Percentiles rank a stretch among this genome's conserved stretches.
These are phyloP conservation scores for Melanotus villosus DNA, from an alignment of 2,888 invertebrate species.

Conservation along the genomic window DNA sequence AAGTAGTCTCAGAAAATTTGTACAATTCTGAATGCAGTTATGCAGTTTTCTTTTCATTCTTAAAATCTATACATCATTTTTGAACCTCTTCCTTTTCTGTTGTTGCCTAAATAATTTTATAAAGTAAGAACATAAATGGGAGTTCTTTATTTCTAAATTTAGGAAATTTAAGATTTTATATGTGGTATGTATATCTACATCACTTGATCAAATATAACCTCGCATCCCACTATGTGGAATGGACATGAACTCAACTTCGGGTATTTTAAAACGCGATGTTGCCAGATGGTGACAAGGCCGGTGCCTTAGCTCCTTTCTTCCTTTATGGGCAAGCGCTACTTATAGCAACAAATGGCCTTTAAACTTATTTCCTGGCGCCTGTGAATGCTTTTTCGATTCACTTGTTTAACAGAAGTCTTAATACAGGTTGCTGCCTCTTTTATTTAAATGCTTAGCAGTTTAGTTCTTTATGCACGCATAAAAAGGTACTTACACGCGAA, in stretches of 20 bases:
- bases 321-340: slow-evolving; percentile 66
- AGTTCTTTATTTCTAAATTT: no score
- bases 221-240: slow-evolving; percentile 20
- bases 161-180: no score
- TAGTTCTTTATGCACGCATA: slow-evolving; percentile 28
- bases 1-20: no score
- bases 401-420: slow-evolving; percentile 30
- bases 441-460: slow-evolving; percentile 28
- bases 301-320: slow-evolving; percentile 65
- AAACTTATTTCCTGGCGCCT: slow-evolving; percentile 65
- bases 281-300: slow-evolving; percentile 71
- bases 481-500: slow-evolving; percentile 27
- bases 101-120: no score
- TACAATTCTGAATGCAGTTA: no score
- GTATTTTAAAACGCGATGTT: slow-evolving; percentile 51
- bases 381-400: slow-evolving; percentile 61
- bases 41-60: no score
- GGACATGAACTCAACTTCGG: slow-evolving; percentile 31
- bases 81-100: no score
- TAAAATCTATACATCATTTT: no score
- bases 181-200: no score
- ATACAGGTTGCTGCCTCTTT: slow-evolving; percentile 25
- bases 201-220: slow-evolving; percentile 14
- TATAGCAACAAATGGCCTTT: slow-evolving; percentile 63
- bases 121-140: no score